Conservation (phyloP, 53 echinoderm and acorn worm species). For the Astropecten irregularis region DNA sequence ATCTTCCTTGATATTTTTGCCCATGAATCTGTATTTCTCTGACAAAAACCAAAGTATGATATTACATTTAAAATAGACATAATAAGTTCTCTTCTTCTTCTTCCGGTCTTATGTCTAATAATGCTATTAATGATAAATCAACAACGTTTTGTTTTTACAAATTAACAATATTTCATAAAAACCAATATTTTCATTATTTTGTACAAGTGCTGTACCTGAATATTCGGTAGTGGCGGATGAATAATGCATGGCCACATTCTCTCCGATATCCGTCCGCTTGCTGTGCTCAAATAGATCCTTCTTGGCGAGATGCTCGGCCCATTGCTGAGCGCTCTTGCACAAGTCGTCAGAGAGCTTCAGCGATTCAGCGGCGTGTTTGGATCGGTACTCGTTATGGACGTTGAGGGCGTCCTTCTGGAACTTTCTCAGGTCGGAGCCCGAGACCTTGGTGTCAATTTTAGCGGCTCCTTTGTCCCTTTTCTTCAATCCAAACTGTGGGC, state of each 20-base stretch:
- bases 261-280: constrained; percentile 68
- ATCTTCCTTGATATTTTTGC: no score
- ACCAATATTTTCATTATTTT: no score
- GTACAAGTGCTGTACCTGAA: no score
- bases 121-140: no score
- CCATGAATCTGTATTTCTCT: no score
- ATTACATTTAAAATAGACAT: no score
- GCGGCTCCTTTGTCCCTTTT: constrained; percentile 43
- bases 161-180: no score
- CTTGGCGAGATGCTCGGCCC: constrained; percentile 88
- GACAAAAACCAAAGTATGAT: no score
- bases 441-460: constrained; percentile 48
- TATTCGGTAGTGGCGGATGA: constrained; percentile 87
- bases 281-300: constrained; percentile 87
- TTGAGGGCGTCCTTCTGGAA: constrained; percentile 77
- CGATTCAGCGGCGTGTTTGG: constrained; percentile 66
- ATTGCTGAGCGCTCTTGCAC: constrained; percentile 77
- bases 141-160: no score
- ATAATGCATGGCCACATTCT: constrained; percentile 92
- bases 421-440: constrained; percentile 60
- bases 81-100: no score
- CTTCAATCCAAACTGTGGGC: constrained; percentile 39
- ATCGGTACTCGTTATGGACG: constrained; percentile 75
- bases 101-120: no score
- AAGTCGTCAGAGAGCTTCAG: constrained; percentile 70